phyloP scores from a whole-genome alignment of 1,140 invertebrate species.

The Drosophila tani region DNA sequence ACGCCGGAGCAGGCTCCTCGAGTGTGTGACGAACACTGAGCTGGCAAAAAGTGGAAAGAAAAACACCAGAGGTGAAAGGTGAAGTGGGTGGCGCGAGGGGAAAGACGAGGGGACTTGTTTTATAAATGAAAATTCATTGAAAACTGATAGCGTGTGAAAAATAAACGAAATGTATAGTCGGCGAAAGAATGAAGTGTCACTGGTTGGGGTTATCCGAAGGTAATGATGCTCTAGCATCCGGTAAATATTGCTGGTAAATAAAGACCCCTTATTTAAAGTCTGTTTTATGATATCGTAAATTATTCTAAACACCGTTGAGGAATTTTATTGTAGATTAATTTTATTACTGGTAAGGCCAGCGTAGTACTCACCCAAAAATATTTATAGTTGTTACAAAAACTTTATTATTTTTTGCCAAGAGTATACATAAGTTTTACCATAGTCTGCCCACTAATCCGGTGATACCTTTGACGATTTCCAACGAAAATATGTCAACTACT shows the following conservation, averaged over 20 bases:
- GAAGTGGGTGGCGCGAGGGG: constrained; percentile 7
- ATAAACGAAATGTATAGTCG: constrained; percentile 71
- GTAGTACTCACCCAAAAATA: neutral
- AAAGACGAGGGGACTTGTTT: constrained; percentile 33
- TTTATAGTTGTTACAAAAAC: no score
- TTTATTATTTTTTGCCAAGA: neutral
- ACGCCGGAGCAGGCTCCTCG: constrained; percentile 33
- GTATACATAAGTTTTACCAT: neutral
- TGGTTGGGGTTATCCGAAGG: constrained; percentile 34
- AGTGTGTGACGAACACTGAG: constrained; percentile 46
- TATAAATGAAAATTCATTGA: constrained; percentile 80
- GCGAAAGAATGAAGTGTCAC: constrained; percentile 57
- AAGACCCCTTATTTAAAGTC: no score
- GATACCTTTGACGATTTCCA: constrained; percentile 10
- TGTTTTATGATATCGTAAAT: no score
- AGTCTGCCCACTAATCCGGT: neutral
- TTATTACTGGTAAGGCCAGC: no score
- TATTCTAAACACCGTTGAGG: no score
- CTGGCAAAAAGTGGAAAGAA: constrained; percentile 33
- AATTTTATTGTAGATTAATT: no score
- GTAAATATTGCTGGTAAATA: no score
- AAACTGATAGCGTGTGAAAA: constrained; percentile 81
- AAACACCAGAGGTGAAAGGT: constrained; percentile 24
- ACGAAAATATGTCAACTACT: constrained; percentile 51
- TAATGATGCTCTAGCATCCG: constrained; percentile 19